Evolutionary conservation across 37 sponge, comb jelly and placozoan species (phyloP).

Genomic region (Axinella damicornis): DNA sequence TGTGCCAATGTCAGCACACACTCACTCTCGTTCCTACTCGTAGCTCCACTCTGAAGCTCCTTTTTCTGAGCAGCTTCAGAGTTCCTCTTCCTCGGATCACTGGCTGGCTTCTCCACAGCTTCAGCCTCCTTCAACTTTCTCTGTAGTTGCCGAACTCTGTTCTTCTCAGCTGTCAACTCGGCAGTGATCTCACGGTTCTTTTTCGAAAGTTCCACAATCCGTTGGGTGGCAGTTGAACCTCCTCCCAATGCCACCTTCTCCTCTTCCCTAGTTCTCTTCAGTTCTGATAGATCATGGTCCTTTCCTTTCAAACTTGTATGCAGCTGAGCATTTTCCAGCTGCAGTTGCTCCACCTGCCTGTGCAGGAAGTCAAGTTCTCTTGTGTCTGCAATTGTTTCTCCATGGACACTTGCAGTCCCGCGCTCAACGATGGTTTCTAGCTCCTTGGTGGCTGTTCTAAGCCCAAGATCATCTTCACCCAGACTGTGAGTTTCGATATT

Average conservation of each 20-base stretch:
- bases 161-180: slow-evolving; percentile 61
- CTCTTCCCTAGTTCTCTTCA: slow-evolving; percentile 1
- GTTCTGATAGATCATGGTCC: not conserved
- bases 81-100: not conserved
- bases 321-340: not conserved
- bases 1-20: not conserved
- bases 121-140: slow-evolving; percentile 20
- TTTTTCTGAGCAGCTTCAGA: slow-evolving; percentile 6
- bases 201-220: slow-evolving; percentile 70
- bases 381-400: too few relatives aligned
- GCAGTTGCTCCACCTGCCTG: not conserved
- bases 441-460: not conserved
- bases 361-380: not conserved
- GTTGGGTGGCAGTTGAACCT: slow-evolving; percentile 13
- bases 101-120: not conserved
- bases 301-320: not conserved
- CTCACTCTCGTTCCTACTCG: not conserved
- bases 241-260: slow-evolving; percentile 10
- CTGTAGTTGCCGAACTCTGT: slow-evolving; percentile 39
- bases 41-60: not conserved
- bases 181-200: slow-evolving; percentile 66
- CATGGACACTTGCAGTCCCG: too few relatives aligned
- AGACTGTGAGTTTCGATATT: not conserved
- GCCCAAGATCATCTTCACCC: not conserved
- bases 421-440: not conserved